Conservation (phyloP, 2,888 invertebrate species). For the Linnaemya vulpina region DNA sequence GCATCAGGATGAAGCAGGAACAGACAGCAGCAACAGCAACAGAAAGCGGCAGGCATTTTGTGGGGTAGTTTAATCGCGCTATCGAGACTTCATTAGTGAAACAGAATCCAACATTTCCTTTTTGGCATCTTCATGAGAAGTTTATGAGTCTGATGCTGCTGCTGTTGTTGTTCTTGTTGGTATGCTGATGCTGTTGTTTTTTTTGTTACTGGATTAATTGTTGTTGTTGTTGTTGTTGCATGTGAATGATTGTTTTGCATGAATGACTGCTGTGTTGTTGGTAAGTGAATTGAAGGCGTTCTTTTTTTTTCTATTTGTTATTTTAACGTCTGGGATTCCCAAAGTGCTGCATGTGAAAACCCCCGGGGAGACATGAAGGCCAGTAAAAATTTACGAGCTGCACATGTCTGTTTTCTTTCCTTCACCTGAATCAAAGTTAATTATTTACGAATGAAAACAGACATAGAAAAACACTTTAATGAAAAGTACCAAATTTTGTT, state of each 20-base stretch:
- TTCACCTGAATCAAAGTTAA: too few species aligned
- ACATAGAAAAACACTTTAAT: too few species aligned
- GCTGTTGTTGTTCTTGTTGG: slow-evolving; percentile 4
- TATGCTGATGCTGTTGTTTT: slow-evolving; percentile 27
- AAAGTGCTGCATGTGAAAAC: background rate
- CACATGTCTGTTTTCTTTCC: too few species aligned
- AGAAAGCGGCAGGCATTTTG: slow-evolving; percentile 16
- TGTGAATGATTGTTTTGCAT: slow-evolving; percentile 53
- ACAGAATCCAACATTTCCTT: slow-evolving; percentile 68
- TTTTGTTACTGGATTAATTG: slow-evolving; percentile 37
- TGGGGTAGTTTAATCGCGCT: slow-evolving; percentile 71
- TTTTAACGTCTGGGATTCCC: background rate
- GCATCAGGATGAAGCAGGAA: background rate
- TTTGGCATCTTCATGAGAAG: slow-evolving; percentile 64
- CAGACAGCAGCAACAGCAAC: background rate
- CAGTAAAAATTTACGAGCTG: background rate
- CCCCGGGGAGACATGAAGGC: background rate
- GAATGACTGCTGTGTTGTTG: slow-evolving; percentile 46
- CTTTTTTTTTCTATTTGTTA: slow-evolving; percentile 36
- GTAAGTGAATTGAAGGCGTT: slow-evolving; percentile 76
- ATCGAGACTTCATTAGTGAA: slow-evolving; percentile 73
- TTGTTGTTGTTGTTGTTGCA: slow-evolving; percentile 19
- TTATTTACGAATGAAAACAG: too few species aligned
- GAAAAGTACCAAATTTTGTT: too few species aligned
- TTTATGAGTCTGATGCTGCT: slow-evolving; percentile 37